Evolutionary conservation across 2,113 vertebrate species (phyloP), one percentile per base, ranked within the genome.

Genomic region (Nannobrachium achirus): DNA sequence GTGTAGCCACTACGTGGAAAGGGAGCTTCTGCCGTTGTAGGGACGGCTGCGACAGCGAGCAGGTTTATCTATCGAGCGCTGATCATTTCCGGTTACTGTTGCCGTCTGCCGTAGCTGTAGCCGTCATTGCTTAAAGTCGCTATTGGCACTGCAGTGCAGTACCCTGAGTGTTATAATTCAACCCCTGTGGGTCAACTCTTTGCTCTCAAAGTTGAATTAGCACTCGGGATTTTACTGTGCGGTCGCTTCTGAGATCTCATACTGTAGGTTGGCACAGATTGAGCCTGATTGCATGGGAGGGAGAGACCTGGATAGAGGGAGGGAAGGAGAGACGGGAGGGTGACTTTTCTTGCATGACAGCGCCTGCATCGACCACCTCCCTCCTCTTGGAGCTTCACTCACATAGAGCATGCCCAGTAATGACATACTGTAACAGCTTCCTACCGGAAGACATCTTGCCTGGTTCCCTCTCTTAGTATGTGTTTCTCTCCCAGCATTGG

Each of bases 271-370:
- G 50, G 16, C 16, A 9, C 16, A 8, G 9, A 38, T 10, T n/a
- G 44, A 65, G 74, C 71, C 73, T 79, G 82, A 70, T 84, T 88
- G 88, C 88, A 89, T 89, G 88, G 59, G 60, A 79, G 25, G 14
- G 49, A 41, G 10, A 56, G 46, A 19, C 6, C n/a, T 14, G 50
- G 49, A 10, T 16, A 18, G 50, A 52, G 15, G 50, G 16, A 15
- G 25, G 56, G 8, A 19, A 8, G 15, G 3, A 18, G 45, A 45
- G 39, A 62, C 38, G 10, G 48, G 33, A 68, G 39, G 5, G 16
- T 69, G 55, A 71, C 69, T 71, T 68, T 58, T 80, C 58, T 73
- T 88, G 89, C 87, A 91, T 91, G 89, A 73, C 10, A 62, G 68
- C 69, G 77, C 79, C 76, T 75, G 55, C 57, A 66, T 42, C 10